These are phyloP conservation scores for Sinelater perroti DNA, from an alignment of 2,888 invertebrate species.

Conservation along the genomic window DNA sequence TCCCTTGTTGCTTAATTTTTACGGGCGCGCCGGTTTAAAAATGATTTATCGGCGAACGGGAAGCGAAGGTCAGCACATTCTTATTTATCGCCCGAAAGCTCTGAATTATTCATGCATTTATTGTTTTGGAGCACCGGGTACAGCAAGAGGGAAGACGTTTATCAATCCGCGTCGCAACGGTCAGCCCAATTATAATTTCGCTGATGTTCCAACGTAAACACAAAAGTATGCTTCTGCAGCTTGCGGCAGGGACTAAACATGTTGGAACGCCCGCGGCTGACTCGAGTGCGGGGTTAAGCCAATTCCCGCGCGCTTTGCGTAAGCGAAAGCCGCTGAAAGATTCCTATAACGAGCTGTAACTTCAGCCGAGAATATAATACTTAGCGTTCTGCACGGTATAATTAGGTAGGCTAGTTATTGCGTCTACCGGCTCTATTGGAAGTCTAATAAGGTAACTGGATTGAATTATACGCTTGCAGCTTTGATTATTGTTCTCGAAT, in stretches of 20 bases:
- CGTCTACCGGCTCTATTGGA: slow-evolving; percentile 34
- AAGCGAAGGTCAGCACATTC: slow-evolving; percentile 1
- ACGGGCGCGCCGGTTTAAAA: slow-evolving; percentile 17
- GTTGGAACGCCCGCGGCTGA: not conserved
- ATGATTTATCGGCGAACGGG: slow-evolving; percentile 15
- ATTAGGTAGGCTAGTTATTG: slow-evolving; percentile 36
- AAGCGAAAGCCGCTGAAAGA: slow-evolving; percentile 23
- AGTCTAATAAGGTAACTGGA: slow-evolving; percentile 39
- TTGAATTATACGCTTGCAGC: slow-evolving; percentile 34
- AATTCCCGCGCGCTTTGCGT: slow-evolving; percentile 9
- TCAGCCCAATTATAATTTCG: no score
- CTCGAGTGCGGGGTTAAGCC: no score
- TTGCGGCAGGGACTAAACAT: no score
- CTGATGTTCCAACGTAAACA: no score
- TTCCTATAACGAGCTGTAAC: slow-evolving; percentile 35
- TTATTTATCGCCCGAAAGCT: slow-evolving; percentile 9
- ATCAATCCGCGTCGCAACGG: not conserved
- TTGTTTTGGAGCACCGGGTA: not conserved
- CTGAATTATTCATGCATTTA: slow-evolving; percentile 19
- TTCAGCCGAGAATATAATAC: slow-evolving; percentile 36
- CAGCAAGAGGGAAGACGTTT: not conserved
- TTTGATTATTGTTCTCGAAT: slow-evolving; percentile 34
- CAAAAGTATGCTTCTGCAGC: no score
- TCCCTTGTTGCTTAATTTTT: slow-evolving; percentile 20
- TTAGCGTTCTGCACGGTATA: slow-evolving; percentile 37